These are phyloP conservation scores for Australoheros facetus DNA, from an alignment of 2,797 vertebrate genomes.

Conservation along the genomic window DNA sequence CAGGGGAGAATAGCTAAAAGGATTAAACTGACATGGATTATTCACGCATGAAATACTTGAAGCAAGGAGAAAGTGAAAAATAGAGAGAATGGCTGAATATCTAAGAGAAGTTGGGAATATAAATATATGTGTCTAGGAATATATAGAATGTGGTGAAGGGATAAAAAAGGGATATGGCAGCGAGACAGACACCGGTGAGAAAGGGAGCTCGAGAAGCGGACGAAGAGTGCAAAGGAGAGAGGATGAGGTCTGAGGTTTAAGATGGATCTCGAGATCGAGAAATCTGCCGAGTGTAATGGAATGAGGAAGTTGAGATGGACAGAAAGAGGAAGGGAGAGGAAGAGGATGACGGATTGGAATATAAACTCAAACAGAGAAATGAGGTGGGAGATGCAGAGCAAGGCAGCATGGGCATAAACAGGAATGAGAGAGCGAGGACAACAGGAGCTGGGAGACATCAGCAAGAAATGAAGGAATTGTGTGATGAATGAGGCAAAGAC, in stretches of 20 bases:
- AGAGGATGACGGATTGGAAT: constrained; percentile 38
- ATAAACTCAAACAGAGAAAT: constrained; percentile 31
- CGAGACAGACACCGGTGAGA: not conserved
- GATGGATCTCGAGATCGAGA: constrained; percentile 42
- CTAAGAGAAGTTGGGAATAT: constrained; percentile 51
- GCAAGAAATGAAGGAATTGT: not conserved
- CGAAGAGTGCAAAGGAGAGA: not conserved
- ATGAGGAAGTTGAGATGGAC: constrained; percentile 45
- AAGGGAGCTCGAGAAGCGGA: not conserved
- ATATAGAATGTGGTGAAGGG: constrained; percentile 19
- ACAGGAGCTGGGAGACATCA: not conserved
- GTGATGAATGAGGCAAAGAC: not conserved
- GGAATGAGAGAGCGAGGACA: not conserved
- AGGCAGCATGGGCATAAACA: constrained; percentile 1
- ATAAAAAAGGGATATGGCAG: constrained; percentile 28
- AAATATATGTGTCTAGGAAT: constrained; percentile 60
- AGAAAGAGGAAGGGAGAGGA: constrained; percentile 17
- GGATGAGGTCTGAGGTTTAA: constrained; percentile 54
- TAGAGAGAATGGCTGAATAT: constrained; percentile 14
- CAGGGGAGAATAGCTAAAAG: constrained; percentile 72
- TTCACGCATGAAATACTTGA: constrained; percentile 67
- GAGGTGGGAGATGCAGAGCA: constrained; percentile 17
- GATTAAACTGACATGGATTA: constrained; percentile 73
- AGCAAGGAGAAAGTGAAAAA: constrained; percentile 39
- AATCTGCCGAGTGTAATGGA: constrained; percentile 44